Percentiles rank a stretch among this genome's conserved stretches.
Evolutionary conservation across 2,888 invertebrate genomes (phyloP).

Genomic region (Camptogramma bilineatum): DNA sequence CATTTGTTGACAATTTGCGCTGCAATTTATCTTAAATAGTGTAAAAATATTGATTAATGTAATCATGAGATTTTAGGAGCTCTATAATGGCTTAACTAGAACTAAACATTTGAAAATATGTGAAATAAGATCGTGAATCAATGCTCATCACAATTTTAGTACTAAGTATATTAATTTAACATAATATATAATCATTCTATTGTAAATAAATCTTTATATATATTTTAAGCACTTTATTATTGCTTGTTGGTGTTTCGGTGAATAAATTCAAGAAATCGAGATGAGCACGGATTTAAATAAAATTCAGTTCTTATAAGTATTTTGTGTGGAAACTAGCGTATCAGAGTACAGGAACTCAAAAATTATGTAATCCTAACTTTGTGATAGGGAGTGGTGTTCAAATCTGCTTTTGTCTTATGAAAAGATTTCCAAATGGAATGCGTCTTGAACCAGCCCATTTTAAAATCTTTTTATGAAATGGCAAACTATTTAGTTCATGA

Average conservation of each 20-base stretch:
- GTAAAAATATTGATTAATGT: constrained; percentile 48
- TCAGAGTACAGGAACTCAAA: constrained; percentile 63
- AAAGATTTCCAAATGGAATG: constrained; percentile 15
- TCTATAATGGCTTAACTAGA: constrained; percentile 51
- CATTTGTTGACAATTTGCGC: constrained; percentile 58
- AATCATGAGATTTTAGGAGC: constrained; percentile 51
- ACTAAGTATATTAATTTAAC: constrained; percentile 38
- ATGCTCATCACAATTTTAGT: constrained; percentile 75
- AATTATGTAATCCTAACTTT: constrained; percentile 18
- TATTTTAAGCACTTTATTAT: constrained; percentile 54
- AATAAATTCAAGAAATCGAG: constrained; percentile 59
- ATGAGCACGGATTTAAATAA: constrained; percentile 74
- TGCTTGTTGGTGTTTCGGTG: constrained; percentile 46
- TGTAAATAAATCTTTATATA: constrained; percentile 49
- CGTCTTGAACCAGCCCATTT: not conserved
- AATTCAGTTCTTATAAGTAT: constrained; percentile 40
- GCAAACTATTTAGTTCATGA: constrained; percentile 5
- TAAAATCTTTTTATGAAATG: constrained; percentile 9
- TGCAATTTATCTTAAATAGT: constrained; percentile 51
- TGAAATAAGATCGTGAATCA: constrained; percentile 75
- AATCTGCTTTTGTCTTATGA: constrained; percentile 14
- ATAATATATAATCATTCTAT: constrained; percentile 41
- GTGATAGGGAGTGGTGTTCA: constrained; percentile 5
- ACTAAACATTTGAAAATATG: constrained; percentile 83
- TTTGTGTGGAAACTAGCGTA: constrained; percentile 58